Evolutionary conservation across 2,797 vertebrate species (phyloP), one percentile per base, ranked within the genome.

Genomic region (Poecilia velifera): DNA sequence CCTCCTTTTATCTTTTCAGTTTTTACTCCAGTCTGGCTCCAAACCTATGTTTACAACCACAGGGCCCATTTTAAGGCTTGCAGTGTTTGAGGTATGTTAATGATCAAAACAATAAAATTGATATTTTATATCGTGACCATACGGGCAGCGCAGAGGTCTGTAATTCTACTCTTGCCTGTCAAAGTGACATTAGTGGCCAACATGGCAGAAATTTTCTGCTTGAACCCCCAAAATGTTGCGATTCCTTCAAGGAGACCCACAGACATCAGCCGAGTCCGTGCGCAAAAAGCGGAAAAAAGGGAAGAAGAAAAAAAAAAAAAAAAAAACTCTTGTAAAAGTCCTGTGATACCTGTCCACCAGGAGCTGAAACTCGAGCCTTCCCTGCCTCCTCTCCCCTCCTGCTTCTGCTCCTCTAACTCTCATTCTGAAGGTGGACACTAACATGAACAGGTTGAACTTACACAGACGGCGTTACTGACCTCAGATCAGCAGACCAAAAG

Each of bases 391-490:
- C n/a, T 51, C 72, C 73, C 57, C 74, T 36, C 74, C 45, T 59
- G 28, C 14, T 46, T 71, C 57, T 73, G 43, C 57, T 73, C 45
- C n/a, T 4, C 39, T 2, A 64, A 49, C 51, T 39, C 14, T 0
- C 43, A 78, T 14, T 53, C 41, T 22, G 22, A 55, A 10, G 36
- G 28, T 0, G 41, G 13, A 72, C 20, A 51, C n/a, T 70, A 70
- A 49, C 78, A 49, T n/a, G 79, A 73, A 83, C 84, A 87, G 74
- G 74, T 82, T 80, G 76, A 76, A 81, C 55, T 43, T 22, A 46
- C 72, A 79, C 43, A 79, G 46, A 82, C 78, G 57, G 68, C 46
- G 80, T 55, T 59, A 95, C 95, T 95, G 93, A 96, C 95, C 95
- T 96, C 77, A 88, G 76, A 84, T 76, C 57, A 74, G 77, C 81